Percentiles rank a stretch among this genome's conserved stretches.
Evolutionary conservation across 2,113 vertebrate species (phyloP).

Genomic region (Theristicus caerulescens): DNA sequence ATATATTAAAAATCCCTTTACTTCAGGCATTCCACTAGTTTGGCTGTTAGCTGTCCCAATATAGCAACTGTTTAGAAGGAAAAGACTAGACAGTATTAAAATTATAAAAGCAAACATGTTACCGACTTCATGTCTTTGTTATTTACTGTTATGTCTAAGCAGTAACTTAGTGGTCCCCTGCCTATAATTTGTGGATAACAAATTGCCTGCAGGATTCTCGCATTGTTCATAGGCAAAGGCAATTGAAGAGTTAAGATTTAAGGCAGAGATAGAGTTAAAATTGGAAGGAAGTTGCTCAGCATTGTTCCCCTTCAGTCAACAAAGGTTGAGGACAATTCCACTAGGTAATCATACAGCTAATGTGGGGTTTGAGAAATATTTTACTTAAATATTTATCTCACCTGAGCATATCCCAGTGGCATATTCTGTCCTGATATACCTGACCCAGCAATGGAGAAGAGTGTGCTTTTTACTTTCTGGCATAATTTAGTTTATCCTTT

Average conservation of each 20-base stretch:
- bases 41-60: neutral
- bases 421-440: neutral
- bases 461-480: neutral
- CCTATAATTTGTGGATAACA: neutral
- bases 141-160: neutral
- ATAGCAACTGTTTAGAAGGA: neutral
- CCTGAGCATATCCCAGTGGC: neutral
- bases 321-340: neutral
- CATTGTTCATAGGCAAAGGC: neutral
- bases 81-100: neutral
- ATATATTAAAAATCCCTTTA: neutral
- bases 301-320: neutral
- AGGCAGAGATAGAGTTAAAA: neutral
- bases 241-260: neutral
- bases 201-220: neutral
- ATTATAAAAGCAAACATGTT: neutral
- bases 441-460: neutral
- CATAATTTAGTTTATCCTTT: neutral
- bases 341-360: neutral
- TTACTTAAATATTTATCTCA: neutral
- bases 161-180: neutral
- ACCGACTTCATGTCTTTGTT: neutral
- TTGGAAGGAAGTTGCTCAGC: neutral
- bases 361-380: neutral
- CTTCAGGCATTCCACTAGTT: neutral